These are phyloP conservation scores for Orthonevra nobilis DNA, from an alignment of 2,888 invertebrate genomes.

Conservation along the genomic window DNA sequence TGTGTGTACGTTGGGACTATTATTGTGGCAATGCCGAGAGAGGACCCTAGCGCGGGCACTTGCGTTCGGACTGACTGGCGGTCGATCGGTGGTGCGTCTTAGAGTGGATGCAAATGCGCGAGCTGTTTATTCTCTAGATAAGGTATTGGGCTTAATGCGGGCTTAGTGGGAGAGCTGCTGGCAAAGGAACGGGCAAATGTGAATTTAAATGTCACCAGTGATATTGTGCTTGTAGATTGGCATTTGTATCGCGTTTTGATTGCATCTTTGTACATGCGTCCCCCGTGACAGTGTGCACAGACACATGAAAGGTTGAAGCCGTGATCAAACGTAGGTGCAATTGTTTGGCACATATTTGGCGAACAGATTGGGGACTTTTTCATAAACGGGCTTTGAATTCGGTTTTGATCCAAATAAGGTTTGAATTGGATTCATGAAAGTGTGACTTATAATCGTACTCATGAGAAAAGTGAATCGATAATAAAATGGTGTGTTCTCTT, in stretches of 20 bases:
- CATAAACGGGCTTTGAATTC: no score
- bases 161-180: constrained; percentile 24
- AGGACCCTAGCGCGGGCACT: constrained; percentile 12
- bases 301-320: not conserved
- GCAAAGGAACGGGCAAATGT: constrained; percentile 5
- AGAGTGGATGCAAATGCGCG: constrained; percentile 56
- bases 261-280: constrained; percentile 35
- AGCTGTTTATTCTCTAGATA: constrained; percentile 46
- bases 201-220: constrained; percentile 66
- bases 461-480: no score
- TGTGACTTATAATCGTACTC: no score
- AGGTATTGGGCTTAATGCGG: constrained; percentile 33
- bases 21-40: not conserved
- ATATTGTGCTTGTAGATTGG: constrained; percentile 40
- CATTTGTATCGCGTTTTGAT: constrained; percentile 60
- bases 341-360: not conserved
- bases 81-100: no score
- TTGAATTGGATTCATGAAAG: no score
- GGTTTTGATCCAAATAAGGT: no score
- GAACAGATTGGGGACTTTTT: no score
- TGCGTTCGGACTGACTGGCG: constrained; percentile 51
- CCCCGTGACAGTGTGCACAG: not conserved
- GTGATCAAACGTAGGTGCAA: not conserved
- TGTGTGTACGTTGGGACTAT: not conserved
- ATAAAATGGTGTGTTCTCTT: no score